Evolutionary conservation across 2,888 invertebrate genomes (phyloP).

Genomic region (Flexamia atlantica): DNA sequence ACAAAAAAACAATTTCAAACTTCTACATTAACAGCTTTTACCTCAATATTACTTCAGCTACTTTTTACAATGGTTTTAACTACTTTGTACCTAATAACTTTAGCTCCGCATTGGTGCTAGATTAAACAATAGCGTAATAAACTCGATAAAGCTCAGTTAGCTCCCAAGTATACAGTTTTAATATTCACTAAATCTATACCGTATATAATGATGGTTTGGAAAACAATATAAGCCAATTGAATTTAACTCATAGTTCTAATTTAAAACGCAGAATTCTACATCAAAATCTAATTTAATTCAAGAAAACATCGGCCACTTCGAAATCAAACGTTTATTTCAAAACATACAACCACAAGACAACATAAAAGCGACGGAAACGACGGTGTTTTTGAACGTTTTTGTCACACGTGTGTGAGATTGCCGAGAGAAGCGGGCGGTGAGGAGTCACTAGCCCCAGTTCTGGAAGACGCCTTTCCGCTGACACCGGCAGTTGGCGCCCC

Average conservation of each 20-base stretch:
- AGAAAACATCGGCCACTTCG: background rate
- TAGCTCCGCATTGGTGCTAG: too few species aligned
- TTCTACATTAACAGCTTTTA: background rate
- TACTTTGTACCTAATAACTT: too few species aligned
- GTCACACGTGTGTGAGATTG: constrained; percentile 46
- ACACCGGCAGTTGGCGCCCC: constrained; percentile 93
- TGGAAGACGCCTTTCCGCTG: constrained; percentile 93
- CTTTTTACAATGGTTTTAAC: too few species aligned
- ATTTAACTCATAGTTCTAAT: too few species aligned
- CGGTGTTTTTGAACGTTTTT: constrained; percentile 34
- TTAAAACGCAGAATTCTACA: too few species aligned
- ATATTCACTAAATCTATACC: too few species aligned
- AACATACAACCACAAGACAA: constrained; percentile 39
- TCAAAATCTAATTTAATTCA: too few species aligned
- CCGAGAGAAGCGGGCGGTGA: constrained; percentile 61
- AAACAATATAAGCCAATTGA: too few species aligned
- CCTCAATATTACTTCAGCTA: background rate
- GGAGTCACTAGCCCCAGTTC: constrained; percentile 77
- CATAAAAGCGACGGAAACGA: constrained; percentile 3
- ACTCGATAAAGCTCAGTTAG: too few species aligned
- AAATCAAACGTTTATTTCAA: constrained; percentile 30
- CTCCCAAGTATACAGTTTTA: too few species aligned
- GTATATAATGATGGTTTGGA: too few species aligned
- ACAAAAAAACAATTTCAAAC: background rate
- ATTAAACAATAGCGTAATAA: too few species aligned